Evolutionary conservation across 2,113 vertebrate genomes (phyloP).

Genomic region (Phylloscopus whistleri): DNA sequence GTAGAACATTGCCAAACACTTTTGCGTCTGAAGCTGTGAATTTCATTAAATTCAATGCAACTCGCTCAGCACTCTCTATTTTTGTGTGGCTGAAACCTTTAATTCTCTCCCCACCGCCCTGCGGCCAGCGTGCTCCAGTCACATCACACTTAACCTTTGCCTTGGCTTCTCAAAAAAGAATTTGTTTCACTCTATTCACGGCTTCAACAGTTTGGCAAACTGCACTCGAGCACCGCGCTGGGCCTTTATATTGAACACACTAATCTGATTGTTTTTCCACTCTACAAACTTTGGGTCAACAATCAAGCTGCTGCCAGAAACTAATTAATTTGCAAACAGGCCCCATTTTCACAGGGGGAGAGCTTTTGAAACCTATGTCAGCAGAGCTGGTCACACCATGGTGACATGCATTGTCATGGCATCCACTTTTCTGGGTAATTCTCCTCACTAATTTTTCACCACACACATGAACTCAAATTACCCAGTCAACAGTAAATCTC

Average conservation of each 20-base stretch:
- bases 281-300: constrained; percentile 82
- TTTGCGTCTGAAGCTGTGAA: constrained; percentile 13
- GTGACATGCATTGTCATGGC: constrained; percentile 77
- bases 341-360: constrained; percentile 79
- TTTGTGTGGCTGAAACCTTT: constrained; percentile 63
- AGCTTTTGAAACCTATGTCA: constrained; percentile 79
- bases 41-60: constrained; percentile 63
- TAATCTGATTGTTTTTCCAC: constrained; percentile 85
- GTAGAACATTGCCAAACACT: constrained; percentile 29
- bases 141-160: constrained; percentile 85
- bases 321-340: constrained; percentile 86
- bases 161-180: constrained; percentile 73
- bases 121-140: constrained; percentile 61
- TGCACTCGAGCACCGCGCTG: constrained; percentile 66
- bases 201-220: constrained; percentile 75
- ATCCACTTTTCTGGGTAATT: constrained; percentile 73
- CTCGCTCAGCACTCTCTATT: constrained; percentile 24
- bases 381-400: constrained; percentile 73
- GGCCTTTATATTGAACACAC: constrained; percentile 77
- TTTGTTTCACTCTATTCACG: constrained; percentile 77
- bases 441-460: constrained; percentile 75
- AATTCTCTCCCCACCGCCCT: constrained; percentile 18
- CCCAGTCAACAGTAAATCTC: constrained; percentile 74
- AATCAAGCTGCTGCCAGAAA: constrained; percentile 82
- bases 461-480: constrained; percentile 78